Evolutionary conservation across 2,888 invertebrate species (phyloP).

Genomic region (Zaprionus bogoriensis): DNA sequence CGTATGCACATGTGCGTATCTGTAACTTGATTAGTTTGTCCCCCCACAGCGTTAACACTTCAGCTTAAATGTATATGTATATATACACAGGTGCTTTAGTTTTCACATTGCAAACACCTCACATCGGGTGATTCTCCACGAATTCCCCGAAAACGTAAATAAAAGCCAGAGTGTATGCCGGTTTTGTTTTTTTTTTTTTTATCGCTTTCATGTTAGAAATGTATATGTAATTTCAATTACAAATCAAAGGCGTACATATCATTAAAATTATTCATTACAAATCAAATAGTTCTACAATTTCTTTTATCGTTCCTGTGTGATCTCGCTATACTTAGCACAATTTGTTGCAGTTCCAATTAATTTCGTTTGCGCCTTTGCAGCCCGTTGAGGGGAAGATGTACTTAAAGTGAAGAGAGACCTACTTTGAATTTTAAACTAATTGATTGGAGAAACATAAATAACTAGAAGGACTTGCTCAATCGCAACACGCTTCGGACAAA

Average conservation of each 20-base stretch:
- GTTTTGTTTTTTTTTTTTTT: constrained; percentile 19
- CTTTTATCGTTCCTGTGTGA: constrained; percentile 44
- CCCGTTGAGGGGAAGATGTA: constrained; percentile 20
- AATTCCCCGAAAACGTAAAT: constrained; percentile 26
- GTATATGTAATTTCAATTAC: constrained; percentile 74
- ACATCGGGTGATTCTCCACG: neutral
- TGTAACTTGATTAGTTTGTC: constrained; percentile 17
- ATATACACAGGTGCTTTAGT: constrained; percentile 25
- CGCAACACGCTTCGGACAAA: constrained; percentile 33
- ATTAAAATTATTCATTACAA: constrained; percentile 75
- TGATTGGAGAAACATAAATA: constrained; percentile 36
- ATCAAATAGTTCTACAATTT: constrained; percentile 76
- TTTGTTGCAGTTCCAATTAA: constrained; percentile 35
- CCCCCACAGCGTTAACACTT: neutral
- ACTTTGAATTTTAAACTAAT: constrained; percentile 13
- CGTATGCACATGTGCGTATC: neutral
- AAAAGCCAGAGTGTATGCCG: constrained; percentile 18
- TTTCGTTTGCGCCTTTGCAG: constrained; percentile 38
- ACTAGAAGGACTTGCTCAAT: constrained; percentile 15
- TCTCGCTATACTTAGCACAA: constrained; percentile 41
- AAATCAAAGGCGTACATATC: constrained; percentile 72
- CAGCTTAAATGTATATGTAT: neutral
- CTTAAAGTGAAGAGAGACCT: constrained; percentile 9
- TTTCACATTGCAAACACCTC: neutral
- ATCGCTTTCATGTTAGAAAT: constrained; percentile 72